These are phyloP conservation scores for Sinocyclocheilus maitianheensis DNA, from an alignment of 2,113 vertebrate species.

Conservation along the genomic window DNA sequence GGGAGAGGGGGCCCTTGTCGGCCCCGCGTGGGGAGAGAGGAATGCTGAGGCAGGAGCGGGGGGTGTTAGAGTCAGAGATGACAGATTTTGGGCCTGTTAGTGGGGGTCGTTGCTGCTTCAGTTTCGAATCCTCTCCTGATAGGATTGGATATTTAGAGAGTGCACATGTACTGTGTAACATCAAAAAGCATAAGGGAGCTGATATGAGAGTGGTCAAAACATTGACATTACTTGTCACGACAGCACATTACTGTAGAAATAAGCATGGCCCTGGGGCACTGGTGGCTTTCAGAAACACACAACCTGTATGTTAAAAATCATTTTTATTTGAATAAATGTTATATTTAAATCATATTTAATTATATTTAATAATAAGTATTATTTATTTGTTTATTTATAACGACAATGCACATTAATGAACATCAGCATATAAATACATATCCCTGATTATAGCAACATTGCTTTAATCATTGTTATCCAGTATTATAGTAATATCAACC, in stretches of 20 bases:
- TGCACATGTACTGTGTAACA: conserved; percentile 25
- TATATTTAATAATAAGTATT: not conserved
- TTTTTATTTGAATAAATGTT: not conserved
- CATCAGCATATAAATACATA: not conserved
- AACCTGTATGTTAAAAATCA: not conserved
- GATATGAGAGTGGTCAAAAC: conserved; percentile 25
- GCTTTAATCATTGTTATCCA: not conserved
- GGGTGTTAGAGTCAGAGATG: conserved; percentile 61
- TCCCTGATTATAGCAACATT: not conserved
- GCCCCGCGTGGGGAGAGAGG: conserved; percentile 49
- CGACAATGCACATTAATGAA: not conserved
- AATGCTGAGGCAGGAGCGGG: conserved; percentile 50
- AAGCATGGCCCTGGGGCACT: not conserved
- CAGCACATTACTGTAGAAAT: not conserved
- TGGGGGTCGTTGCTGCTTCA: conserved; percentile 50
- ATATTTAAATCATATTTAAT: no score
- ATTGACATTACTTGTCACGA: conserved; percentile 31
- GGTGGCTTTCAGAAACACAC: not conserved
- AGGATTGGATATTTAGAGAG: conserved; percentile 40
- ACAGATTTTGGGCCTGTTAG: conserved; percentile 60
- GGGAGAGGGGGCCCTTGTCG: conserved; percentile 58
- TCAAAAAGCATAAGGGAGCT: conserved; percentile 7
- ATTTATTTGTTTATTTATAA: not conserved
- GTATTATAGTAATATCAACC: not conserved
- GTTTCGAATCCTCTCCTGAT: conserved; percentile 48